phyloP scores from a whole-genome alignment of 2,113 vertebrate species.

The Proteles cristata region DNA sequence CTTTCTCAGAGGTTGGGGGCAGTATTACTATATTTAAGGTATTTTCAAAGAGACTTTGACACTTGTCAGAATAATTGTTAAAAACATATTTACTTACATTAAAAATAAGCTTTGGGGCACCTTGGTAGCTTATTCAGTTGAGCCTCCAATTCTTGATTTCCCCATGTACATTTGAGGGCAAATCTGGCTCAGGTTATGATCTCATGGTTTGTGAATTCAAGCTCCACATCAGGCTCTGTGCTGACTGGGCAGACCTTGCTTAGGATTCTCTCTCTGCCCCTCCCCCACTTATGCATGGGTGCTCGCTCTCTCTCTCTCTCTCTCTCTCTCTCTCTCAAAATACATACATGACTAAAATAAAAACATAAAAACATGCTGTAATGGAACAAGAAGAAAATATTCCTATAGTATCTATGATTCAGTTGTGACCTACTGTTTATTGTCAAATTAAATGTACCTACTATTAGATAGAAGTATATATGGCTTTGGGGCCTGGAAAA shows the following conservation, averaged over 20 bases:
- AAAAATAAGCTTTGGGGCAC: background rate
- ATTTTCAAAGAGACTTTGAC: background rate
- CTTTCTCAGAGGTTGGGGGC: background rate
- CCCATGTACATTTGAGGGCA: too few relatives aligned
- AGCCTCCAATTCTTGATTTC: too few relatives aligned
- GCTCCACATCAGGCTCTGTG: too few relatives aligned
- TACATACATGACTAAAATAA: too few relatives aligned
- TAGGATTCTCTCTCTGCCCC: too few relatives aligned
- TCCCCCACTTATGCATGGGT: too few relatives aligned
- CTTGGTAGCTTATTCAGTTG: too few relatives aligned
- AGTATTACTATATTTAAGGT: background rate
- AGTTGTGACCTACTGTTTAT: background rate
- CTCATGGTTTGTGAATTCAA: too few relatives aligned
- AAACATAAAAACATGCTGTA: background rate
- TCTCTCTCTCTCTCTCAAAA: too few relatives aligned
- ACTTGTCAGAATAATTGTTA: background rate
- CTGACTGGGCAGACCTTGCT: too few relatives aligned
- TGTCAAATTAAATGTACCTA: background rate
- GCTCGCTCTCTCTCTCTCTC: too few relatives aligned
- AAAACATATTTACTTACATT: background rate
- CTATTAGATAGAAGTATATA: background rate
- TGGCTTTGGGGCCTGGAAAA: background rate
- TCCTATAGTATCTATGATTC: background rate
- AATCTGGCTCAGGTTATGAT: too few relatives aligned
- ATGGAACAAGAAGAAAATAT: background rate